Evolutionary conservation across 2,113 vertebrate species (phyloP).

Genomic region (Peromyscus leucopus): DNA sequence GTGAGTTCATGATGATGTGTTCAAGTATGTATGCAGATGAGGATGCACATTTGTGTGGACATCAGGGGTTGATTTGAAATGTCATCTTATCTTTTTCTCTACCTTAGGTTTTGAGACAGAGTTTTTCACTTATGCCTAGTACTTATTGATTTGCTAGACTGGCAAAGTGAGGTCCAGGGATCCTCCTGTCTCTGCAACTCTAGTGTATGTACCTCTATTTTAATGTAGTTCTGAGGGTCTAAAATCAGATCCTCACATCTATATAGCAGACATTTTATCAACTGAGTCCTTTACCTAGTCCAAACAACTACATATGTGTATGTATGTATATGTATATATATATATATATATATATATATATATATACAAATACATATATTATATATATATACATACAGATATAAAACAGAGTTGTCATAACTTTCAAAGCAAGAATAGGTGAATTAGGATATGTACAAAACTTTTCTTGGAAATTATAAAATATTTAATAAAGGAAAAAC

Average conservation of each 20-base stretch:
- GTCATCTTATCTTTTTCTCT: background rate
- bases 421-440: background rate
- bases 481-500: background rate
- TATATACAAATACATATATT: too few species aligned
- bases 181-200: background rate
- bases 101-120: background rate
- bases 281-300: background rate
- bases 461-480: background rate
- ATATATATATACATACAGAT: too few species aligned
- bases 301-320: background rate
- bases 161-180: too few species aligned
- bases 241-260: background rate
- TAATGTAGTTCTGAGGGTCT: too few species aligned
- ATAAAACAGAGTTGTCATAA: background rate
- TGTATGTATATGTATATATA: too few species aligned
- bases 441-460: background rate
- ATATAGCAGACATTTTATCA: background rate
- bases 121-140: too few species aligned
- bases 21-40: background rate
- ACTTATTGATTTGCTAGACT: too few species aligned
- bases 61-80: background rate
- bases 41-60: background rate
- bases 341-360: too few species aligned
- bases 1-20: background rate
- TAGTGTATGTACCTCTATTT: background rate